Conservation (phyloP, 2,113 vertebrate genomes). For the Rhineura floridana region DNA sequence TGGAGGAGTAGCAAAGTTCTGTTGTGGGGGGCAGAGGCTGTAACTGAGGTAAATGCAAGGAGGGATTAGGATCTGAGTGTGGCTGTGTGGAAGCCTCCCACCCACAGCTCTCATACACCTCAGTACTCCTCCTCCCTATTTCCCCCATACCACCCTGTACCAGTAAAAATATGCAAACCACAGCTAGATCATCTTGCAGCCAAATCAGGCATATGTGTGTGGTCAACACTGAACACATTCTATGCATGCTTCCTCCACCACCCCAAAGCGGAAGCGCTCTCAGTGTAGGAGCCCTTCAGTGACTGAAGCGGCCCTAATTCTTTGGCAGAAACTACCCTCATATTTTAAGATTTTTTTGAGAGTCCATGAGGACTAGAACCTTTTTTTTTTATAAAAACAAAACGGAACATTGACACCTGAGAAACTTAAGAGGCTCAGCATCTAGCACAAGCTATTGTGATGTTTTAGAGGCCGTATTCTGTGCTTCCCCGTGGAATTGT, state of each 20-base stretch:
- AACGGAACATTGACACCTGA: neutral
- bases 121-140: neutral
- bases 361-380: neutral
- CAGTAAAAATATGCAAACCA: neutral
- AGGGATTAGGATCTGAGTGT: neutral
- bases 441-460: neutral
- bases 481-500: neutral
- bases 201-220: neutral
- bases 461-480: neutral
- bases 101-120: neutral
- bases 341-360: neutral
- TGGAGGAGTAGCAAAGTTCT: too few relatives aligned
- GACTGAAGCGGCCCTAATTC: neutral
- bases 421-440: neutral
- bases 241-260: neutral
- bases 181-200: neutral
- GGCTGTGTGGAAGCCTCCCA: neutral
- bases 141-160: too few relatives aligned
- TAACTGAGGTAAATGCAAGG: too few relatives aligned
- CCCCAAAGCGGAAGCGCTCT: neutral
- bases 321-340: too few relatives aligned
- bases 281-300: neutral
- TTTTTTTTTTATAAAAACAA: neutral
- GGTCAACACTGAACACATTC: neutral
- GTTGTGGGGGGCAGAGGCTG: too few relatives aligned